Base-by-base conservation (phyloP, 2,888 invertebrate genomes). In the Hydriomena furcata region DNA sequence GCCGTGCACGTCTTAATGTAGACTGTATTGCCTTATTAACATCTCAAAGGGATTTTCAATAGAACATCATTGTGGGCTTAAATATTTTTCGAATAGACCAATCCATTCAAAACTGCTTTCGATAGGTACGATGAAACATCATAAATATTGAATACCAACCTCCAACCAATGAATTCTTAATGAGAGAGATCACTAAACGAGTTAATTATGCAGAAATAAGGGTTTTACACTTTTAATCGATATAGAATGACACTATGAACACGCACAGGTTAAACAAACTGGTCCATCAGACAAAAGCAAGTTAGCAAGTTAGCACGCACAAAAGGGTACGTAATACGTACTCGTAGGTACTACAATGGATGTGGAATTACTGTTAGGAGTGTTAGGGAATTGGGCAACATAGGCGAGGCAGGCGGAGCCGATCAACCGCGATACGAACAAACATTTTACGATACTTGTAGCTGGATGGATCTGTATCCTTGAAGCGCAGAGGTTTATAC, bases 381-480 rank as follows among this genome's bases (percentile, higher is more conserved):
- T 41, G 41, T 57, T 51, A 52, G 48, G 44, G 53, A 48, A 53
- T 59, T 61, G 57, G 46, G 53, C 51, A 59, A 57, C 34, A 51
- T 24, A 51, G 45, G 52, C 40, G 51, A 44, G 55, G 51, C 55
- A 41, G 21, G 31, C 40, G 31, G 44, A 46, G 2, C 25, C 37
- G 37, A 45, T 51, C 51, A 48, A 38, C 38, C 37, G 34, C 23
- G 25, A 34, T 35, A 44, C 37, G 38, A 47, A 52, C 52, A 52
- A 50, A 37, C 32, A 36, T 45, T 45, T n/a, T 27, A 45, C 45
- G 45, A 51, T 41, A n/a, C n/a, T n/a, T n/a, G n/a, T n/a, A 31
- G 23, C 58, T 66, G 63, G 66, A 73, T 76, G 74, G 73, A 72
- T 71, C 60, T 47, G 55, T 58, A 69, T 66, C 80, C 79, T 78